These are phyloP conservation scores for Agrilus cyanescens DNA, from an alignment of 2,888 invertebrate genomes.

Conservation along the genomic window DNA sequence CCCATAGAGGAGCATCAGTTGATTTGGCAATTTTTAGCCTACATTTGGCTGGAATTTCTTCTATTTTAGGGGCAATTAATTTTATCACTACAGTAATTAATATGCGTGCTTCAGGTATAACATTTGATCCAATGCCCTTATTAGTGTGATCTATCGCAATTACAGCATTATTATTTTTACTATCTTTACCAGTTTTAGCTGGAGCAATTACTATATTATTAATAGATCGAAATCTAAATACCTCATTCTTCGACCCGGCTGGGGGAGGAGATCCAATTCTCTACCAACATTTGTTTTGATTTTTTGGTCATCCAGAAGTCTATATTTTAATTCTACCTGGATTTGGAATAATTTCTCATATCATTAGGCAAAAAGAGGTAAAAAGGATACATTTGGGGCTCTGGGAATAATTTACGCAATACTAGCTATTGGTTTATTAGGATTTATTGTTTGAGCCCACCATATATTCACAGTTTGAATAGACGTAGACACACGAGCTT, in stretches of 20 bases:
- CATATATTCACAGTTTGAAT: conserved; percentile 79
- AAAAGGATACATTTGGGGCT: conserved; percentile 60
- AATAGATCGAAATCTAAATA: conserved; percentile 68
- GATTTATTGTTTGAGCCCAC: conserved; percentile 76
- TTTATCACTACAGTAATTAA: conserved; percentile 65
- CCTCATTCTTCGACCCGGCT: conserved; percentile 67
- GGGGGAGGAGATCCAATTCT: conserved; percentile 72
- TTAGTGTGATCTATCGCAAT: conserved; percentile 57
- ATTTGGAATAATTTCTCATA: conserved; percentile 72
- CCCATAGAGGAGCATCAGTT: conserved; percentile 54
- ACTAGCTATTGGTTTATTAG: conserved; percentile 67
- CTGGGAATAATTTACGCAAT: conserved; percentile 78
- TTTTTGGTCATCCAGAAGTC: too few relatives aligned
- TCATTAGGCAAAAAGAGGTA: conserved; percentile 61
- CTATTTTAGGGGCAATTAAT: conserved; percentile 66
- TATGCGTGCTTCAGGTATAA: conserved; percentile 49
- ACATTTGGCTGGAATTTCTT: conserved; percentile 60
- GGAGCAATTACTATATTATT: conserved; percentile 70
- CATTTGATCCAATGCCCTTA: conserved; percentile 53
- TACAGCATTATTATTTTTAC: conserved; percentile 49
- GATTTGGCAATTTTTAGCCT: conserved; percentile 67
- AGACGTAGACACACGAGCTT: conserved; percentile 74
- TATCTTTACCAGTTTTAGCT: conserved; percentile 65
- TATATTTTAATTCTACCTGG: conserved; percentile 28
- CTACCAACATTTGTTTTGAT: conserved; percentile 63